A percentile compares a stretch with the other conserved stretches of the same genome.
Conservation (phyloP, 2,888 invertebrate genomes). For the Synergus gifuensis region DNA sequence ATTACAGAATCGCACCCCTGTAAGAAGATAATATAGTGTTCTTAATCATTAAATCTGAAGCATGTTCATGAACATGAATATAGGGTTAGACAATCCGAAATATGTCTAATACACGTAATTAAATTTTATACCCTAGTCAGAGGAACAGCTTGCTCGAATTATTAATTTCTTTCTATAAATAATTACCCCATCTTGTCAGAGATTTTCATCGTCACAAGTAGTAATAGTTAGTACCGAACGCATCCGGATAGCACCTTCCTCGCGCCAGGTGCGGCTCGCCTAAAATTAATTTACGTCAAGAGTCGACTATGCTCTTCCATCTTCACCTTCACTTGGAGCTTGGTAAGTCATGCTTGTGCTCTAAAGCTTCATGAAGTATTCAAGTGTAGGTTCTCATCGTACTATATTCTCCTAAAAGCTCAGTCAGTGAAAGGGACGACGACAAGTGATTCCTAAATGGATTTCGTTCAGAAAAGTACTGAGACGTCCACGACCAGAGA, state of each 20-base stretch:
- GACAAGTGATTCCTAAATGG: conserved; percentile 40
- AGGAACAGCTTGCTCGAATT: not conserved
- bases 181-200: not conserved
- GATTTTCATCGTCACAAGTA: not conserved
- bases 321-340: not conserved
- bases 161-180: not conserved
- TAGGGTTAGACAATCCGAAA: not conserved
- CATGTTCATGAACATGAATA: not conserved
- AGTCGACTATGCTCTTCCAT: not conserved
- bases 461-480: conserved; percentile 25
- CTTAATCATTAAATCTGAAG: not conserved
- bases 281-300: conserved; percentile 27
- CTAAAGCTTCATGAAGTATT: conserved; percentile 36
- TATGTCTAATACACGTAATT: not conserved
- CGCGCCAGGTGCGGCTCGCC: not conserved
- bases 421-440: conserved; percentile 23
- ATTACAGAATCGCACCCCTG: no score
- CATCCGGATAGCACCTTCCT: not conserved
- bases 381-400: conserved; percentile 17
- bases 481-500: not conserved
- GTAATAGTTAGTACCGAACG: not conserved
- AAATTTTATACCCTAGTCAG: not conserved
- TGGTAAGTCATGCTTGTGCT: conserved; percentile 21
- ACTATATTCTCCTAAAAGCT: conserved; percentile 35
- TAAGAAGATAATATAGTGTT: no score